A percentile compares a stretch with the other conserved stretches of the same genome.
These are phyloP conservation scores for Hirtodrosophila confusa DNA, from an alignment of 2,888 invertebrate genomes.

Conservation along the genomic window DNA sequence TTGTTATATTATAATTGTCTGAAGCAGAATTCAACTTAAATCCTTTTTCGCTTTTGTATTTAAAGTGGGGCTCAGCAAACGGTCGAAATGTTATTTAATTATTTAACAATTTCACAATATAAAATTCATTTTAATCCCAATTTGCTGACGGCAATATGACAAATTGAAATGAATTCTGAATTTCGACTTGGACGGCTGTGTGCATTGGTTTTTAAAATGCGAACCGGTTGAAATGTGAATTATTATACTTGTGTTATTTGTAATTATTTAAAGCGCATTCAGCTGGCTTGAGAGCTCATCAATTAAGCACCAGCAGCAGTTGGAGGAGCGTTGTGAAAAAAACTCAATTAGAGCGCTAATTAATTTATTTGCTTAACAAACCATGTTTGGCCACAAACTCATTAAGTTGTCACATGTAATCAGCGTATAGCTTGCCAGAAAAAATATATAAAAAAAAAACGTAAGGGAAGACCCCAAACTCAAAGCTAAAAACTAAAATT, in stretches of 20 bases:
- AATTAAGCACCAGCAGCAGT: conserved; percentile 35
- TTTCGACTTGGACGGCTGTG: conserved; percentile 20
- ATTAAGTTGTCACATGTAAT: conserved; percentile 79
- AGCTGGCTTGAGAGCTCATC: conserved; percentile 38
- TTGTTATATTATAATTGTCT: no score
- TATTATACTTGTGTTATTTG: conserved; percentile 44
- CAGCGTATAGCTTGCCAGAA: conserved; percentile 62
- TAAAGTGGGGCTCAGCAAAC: no score
- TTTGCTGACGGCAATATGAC: conserved; percentile 23
- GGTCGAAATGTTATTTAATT: conserved; percentile 16
- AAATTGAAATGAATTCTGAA: conserved; percentile 54
- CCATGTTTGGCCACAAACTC: conserved; percentile 79
- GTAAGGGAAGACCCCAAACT: conserved; percentile 16
- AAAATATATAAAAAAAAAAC: conserved; percentile 25
- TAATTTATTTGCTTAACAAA: conserved; percentile 78
- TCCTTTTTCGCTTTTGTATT: no score
- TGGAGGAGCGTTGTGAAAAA: conserved; percentile 26
- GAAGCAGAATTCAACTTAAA: no score
- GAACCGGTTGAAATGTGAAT: conserved; percentile 49
- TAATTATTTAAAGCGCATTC: conserved; percentile 41
- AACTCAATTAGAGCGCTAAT: conserved; percentile 77
- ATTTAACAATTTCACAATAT: conserved; percentile 32
- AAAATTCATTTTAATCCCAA: conserved; percentile 25
- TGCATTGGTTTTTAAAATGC: conserved; percentile 22
- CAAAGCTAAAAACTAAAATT: conserved; percentile 69